Evolutionary conservation across 2,888 invertebrate genomes (phyloP).

Genomic region (Dolichomitus sp.): DNA sequence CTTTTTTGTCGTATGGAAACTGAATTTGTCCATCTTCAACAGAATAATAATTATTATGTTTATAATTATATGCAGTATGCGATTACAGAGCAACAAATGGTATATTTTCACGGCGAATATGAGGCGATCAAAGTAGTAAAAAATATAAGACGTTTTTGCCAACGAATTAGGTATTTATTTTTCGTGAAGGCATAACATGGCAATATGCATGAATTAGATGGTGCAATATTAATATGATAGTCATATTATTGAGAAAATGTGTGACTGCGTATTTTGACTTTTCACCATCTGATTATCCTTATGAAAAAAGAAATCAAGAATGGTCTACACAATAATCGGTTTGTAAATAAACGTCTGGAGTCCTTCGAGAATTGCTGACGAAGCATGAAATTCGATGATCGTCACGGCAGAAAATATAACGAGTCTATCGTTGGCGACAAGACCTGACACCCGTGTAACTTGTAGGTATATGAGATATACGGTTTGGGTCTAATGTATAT

Average conservation of each 20-base stretch:
- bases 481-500: not conserved
- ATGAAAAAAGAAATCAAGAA: not conserved
- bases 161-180: not conserved
- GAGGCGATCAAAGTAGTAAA: too few species aligned
- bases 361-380: not conserved
- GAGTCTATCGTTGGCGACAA: conserved; percentile 6
- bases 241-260: not conserved
- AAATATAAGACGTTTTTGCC: too few species aligned
- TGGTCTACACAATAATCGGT: conserved; percentile 13
- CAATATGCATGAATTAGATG: not conserved
- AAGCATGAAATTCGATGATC: conserved; percentile 38
- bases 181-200: not conserved
- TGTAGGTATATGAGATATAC: conserved; percentile 6
- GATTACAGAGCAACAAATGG: too few species aligned
- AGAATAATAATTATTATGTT: too few species aligned
- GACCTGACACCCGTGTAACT: conserved; percentile 5
- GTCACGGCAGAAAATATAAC: not conserved
- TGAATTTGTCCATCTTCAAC: too few species aligned
- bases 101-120: too few species aligned
- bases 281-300: not conserved
- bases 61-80: too few species aligned
- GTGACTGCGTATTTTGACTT: not conserved
- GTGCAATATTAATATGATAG: not conserved
- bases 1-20: too few species aligned
- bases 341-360: not conserved